These are phyloP conservation scores for Cotesia congregata DNA, from an alignment of 2,888 invertebrate genomes.

Conservation along the genomic window DNA sequence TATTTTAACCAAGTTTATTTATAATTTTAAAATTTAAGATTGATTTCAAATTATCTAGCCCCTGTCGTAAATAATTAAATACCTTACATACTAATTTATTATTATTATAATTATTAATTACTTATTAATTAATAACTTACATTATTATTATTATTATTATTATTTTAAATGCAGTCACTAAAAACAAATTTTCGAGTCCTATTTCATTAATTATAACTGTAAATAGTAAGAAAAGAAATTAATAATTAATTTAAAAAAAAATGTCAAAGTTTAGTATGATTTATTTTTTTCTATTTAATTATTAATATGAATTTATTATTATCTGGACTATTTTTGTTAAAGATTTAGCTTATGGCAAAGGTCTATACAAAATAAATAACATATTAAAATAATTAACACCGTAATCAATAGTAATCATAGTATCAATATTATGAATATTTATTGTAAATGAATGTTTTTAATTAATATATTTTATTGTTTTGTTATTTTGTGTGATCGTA, in stretches of 20 bases:
- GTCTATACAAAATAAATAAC: slow-evolving; percentile 65
- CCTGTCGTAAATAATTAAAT: slow-evolving; percentile 29
- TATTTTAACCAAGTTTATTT: not conserved
- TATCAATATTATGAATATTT: not conserved
- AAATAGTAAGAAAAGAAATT: not conserved
- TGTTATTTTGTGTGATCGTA: slow-evolving; percentile 28
- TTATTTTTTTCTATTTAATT: not conserved
- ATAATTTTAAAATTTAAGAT: no score
- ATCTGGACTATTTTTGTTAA: slow-evolving; percentile 44
- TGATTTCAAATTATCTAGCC: not conserved
- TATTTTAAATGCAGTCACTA: slow-evolving; percentile 63
- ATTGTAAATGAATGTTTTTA: not conserved
- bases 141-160: slow-evolving; percentile 56
- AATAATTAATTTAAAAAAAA: not conserved
- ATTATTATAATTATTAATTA: slow-evolving; percentile 60
- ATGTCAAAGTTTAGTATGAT: not conserved
- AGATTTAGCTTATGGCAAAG: slow-evolving; percentile 48
- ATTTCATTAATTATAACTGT: not conserved
- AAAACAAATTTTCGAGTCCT: not conserved
- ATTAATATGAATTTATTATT: slow-evolving; percentile 24
- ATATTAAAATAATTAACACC: slow-evolving; percentile 48
- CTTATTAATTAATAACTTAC: slow-evolving; percentile 42
- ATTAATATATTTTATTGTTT: not conserved
- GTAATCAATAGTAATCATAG: not conserved
- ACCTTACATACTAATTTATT: slow-evolving; percentile 62